phyloP scores from a whole-genome alignment of 2,797 vertebrate species.

The Neoniphon sammara region DNA sequence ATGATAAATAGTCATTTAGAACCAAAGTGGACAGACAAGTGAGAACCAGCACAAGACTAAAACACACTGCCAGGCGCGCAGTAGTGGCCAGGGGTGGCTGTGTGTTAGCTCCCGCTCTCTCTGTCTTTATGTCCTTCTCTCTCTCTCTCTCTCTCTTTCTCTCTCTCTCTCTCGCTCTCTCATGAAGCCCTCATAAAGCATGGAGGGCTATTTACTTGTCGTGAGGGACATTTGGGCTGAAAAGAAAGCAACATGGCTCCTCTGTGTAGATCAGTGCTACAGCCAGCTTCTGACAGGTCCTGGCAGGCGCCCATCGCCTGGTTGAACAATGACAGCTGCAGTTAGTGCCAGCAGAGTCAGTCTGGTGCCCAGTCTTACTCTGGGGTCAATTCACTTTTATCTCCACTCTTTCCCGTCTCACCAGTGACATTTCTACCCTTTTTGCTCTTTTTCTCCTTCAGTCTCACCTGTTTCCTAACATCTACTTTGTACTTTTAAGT shows the following conservation, averaged over 20 bases:
- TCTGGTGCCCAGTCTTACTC: conserved; percentile 57
- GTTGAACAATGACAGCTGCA: conserved; percentile 66
- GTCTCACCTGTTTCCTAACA: conserved; percentile 20
- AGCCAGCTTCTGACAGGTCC: conserved; percentile 73
- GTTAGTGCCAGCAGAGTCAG: conserved; percentile 72
- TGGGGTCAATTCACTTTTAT: conserved; percentile 58
- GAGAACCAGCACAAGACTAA: conserved; percentile 33
- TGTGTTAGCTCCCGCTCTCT: conserved; percentile 31
- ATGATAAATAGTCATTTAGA: conserved; percentile 71
- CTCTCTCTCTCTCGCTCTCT: conserved; percentile 57
- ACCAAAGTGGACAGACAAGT: conserved; percentile 57
- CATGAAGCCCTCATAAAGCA: conserved; percentile 75
- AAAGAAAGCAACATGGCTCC: conserved; percentile 77
- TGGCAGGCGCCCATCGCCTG: conserved; percentile 74
- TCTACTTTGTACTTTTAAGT: neutral
- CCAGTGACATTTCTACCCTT: conserved; percentile 19
- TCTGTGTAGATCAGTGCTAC: conserved; percentile 68
- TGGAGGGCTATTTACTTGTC: conserved; percentile 66
- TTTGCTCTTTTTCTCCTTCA: conserved; percentile 20
- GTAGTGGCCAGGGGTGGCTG: conserved; percentile 59
- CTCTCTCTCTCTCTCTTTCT: conserved; percentile 40
- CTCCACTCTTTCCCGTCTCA: conserved; percentile 31
- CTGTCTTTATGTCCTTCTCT: conserved; percentile 2
- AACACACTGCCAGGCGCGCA: conserved; percentile 54
- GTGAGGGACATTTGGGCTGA: conserved; percentile 69